Percentiles rank a stretch among this genome's conserved stretches.
These are phyloP conservation scores for Teleogryllus oceanicus DNA, from an alignment of 2,888 invertebrate genomes.

Conservation along the genomic window DNA sequence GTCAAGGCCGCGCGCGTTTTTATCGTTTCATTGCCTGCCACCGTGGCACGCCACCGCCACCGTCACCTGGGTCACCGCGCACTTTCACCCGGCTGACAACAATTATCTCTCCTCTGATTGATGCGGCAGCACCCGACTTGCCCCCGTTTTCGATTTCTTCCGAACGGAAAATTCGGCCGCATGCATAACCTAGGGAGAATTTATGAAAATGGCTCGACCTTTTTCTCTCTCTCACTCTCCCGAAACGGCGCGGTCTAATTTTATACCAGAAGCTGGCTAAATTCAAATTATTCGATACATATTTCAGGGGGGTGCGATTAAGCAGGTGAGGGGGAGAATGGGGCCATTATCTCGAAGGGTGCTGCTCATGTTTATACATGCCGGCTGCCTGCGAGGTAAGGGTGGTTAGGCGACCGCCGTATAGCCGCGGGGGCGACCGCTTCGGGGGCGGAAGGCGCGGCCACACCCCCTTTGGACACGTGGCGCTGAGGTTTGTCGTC, in stretches of 20 bases:
- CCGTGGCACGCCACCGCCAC: background rate
- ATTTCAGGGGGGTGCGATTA: no score
- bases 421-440: background rate
- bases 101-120: no score
- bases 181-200: background rate
- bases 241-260: background rate
- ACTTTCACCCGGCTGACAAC: background rate
- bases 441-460: background rate
- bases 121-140: no score
- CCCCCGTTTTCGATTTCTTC: no score
- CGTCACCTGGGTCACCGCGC: background rate
- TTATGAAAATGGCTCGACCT: conserved; percentile 3
- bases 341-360: background rate
- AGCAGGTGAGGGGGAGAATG: no score
- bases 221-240: no score
- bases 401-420: no score
- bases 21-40: background rate
- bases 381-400: background rate
- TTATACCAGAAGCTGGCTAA: background rate
- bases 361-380: conserved; percentile 5
- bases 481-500: background rate
- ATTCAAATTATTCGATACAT: background rate
- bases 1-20: background rate
- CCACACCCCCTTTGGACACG: background rate
- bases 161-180: no score